phyloP scores from a whole-genome alignment of 2,888 invertebrate genomes.

The Leucophenga montana region DNA sequence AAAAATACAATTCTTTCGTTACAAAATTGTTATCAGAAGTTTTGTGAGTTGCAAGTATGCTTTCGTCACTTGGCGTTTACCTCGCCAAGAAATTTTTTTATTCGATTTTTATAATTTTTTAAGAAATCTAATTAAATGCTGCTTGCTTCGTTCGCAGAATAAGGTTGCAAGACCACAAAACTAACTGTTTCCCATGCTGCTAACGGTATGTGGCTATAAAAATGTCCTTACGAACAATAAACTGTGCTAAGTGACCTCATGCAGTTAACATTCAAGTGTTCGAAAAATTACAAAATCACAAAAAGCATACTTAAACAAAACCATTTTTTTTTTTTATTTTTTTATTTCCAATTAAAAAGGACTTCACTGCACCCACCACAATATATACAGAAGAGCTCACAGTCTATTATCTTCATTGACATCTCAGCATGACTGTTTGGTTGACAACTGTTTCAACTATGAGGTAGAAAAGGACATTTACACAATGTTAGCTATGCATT shows the following conservation, averaged over 20 bases:
- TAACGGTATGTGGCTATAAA: constrained; percentile 57
- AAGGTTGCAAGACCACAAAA: not conserved
- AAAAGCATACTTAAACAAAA: constrained; percentile 21
- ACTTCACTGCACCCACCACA: constrained; percentile 54
- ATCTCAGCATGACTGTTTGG: constrained; percentile 57
- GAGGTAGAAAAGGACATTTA: not conserved
- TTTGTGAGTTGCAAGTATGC: no score
- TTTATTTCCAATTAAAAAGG: constrained; percentile 66
- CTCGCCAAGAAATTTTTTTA: no score
- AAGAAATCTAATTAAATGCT: not conserved
- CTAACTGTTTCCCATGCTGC: constrained; percentile 3
- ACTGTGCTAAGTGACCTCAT: constrained; percentile 39
- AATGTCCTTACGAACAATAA: constrained; percentile 47
- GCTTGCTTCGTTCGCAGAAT: not conserved
- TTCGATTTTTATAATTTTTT: not conserved
- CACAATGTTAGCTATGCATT: no score
- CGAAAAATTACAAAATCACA: constrained; percentile 63
- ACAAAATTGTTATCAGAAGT: no score
- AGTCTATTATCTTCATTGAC: constrained; percentile 60
- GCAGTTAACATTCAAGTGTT: constrained; percentile 57
- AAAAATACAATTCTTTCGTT: no score
- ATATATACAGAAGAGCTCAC: constrained; percentile 55
- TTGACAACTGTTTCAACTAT: constrained; percentile 61
- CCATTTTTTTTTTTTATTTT: constrained; percentile 45
- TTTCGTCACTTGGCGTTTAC: no score